Evolutionary conservation across 2,797 vertebrate genomes (phyloP), one percentile per base, ranked within the genome.

Genomic region (Sebastes steindachneri): DNA sequence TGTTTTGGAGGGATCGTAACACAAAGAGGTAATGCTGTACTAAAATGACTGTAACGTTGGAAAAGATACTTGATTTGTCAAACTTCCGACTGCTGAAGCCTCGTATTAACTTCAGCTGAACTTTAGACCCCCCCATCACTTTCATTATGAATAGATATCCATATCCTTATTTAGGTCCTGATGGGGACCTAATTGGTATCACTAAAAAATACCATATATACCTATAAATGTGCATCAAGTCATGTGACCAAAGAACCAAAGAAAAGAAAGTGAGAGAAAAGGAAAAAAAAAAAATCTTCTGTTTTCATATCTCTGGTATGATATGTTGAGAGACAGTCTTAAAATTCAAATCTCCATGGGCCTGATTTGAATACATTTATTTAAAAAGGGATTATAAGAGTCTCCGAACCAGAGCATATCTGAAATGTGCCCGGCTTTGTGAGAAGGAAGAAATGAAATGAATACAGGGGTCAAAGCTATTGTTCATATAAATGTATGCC

Each of bases 331-430:
- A 64, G 45, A 53, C 12, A 58, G 17, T 74, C 33, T 74, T 60
- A 60, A 54, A 21, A 37, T 68, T 53, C n/a, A 66, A 53, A 37
- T 62, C 31, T 64, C 53, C 7, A 4, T 48, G 19, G 45, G 19
- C 45, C 45, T n/a, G 45, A 51, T 80, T 69, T 69, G 12, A 76
- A 51, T 51, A 19, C 29, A 79, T 31, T 58, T 64, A 77, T 65
- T 76, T 73, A 53, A 68, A 80, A 74, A 76, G 62, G 59, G 76
- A 79, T 74, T 78, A 64, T 41, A 66, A 33, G 10, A 75, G 23
- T 68, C 28, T 25, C 17, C 55, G 55, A 79, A 79, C 14, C 31
- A 9, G 62, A 72, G 68, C 68, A 29, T 75, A 37, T 72, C 62
- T 75, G 45, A 78, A 74, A 69, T 69, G 59, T 65, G 58, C 28